phyloP scores from a whole-genome alignment of 2,888 invertebrate species.

The Lithophane semibrunnea region DNA sequence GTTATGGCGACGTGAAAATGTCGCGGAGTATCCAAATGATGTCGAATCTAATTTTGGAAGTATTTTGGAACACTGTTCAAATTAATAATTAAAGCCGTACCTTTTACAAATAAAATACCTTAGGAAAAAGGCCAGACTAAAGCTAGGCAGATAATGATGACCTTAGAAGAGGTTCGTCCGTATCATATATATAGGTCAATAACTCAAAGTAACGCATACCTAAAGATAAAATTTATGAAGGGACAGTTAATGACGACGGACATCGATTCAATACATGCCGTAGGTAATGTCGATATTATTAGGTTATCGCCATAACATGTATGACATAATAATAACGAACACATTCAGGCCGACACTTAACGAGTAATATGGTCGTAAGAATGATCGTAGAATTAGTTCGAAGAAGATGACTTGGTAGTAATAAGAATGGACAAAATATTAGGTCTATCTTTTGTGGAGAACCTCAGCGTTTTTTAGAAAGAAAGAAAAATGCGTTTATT shows the following conservation, averaged over 20 bases:
- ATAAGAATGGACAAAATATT: background rate
- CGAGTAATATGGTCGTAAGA: constrained; percentile 6
- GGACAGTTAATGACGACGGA: constrained; percentile 6
- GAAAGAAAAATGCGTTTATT: no score
- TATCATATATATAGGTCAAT: background rate
- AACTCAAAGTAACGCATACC: background rate
- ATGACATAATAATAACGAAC: constrained; percentile 32
- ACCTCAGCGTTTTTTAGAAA: no score
- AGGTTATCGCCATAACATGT: constrained; percentile 5
- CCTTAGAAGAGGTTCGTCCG: background rate
- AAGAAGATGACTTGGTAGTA: background rate
- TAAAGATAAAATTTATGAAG: constrained; percentile 31
- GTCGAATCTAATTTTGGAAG: background rate
- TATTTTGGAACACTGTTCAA: no score
- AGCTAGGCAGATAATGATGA: background rate
- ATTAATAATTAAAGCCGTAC: no score
- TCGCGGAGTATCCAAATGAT: background rate
- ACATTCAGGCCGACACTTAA: constrained; percentile 18
- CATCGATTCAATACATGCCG: constrained; percentile 37
- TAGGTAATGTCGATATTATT: constrained; percentile 15
- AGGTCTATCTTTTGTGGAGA: background rate
- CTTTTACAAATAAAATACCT: background rate
- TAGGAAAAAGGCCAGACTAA: background rate
- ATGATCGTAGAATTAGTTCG: constrained; percentile 5
- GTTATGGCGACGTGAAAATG: background rate